These are phyloP conservation scores for Furnarius figulus DNA, from an alignment of 2,113 vertebrate genomes.

Conservation along the genomic window DNA sequence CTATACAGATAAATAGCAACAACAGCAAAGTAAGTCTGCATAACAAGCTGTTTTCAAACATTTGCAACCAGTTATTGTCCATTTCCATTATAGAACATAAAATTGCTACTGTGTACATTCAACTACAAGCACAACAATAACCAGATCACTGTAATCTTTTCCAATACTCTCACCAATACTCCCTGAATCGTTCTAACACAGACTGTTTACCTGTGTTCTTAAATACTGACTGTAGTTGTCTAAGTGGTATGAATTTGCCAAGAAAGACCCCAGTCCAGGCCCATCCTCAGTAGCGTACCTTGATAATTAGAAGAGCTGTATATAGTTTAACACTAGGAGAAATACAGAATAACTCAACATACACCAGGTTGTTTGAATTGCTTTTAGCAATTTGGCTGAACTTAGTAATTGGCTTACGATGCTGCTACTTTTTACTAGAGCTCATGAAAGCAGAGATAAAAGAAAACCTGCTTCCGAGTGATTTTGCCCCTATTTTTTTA, in stretches of 20 bases:
- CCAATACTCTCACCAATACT: not conserved
- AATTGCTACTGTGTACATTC: not conserved
- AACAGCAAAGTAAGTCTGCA: not conserved
- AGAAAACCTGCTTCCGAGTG: not conserved
- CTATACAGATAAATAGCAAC: not conserved
- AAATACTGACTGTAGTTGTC: not conserved
- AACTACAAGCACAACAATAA: not conserved
- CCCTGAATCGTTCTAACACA: not conserved
- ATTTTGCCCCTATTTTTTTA: not conserved
- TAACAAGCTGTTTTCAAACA: conserved; percentile 33
- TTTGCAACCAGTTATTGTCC: conserved; percentile 27
- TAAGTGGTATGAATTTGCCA: not conserved
- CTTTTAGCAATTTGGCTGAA: not conserved
- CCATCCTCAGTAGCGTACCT: not conserved
- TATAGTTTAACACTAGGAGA: not conserved
- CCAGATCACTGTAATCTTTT: not conserved
- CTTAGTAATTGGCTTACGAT: not conserved
- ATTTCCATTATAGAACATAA: not conserved
- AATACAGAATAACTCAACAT: not conserved
- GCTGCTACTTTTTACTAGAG: not conserved
- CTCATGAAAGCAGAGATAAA: not conserved
- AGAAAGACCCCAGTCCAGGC: not conserved
- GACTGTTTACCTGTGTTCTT: not conserved
- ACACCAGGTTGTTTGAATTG: not conserved
- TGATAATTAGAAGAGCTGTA: not conserved